Evolutionary conservation across 2,797 vertebrate genomes (phyloP), one percentile per base, ranked within the genome.

Genomic region (Pseudochirops corinnae): DNA sequence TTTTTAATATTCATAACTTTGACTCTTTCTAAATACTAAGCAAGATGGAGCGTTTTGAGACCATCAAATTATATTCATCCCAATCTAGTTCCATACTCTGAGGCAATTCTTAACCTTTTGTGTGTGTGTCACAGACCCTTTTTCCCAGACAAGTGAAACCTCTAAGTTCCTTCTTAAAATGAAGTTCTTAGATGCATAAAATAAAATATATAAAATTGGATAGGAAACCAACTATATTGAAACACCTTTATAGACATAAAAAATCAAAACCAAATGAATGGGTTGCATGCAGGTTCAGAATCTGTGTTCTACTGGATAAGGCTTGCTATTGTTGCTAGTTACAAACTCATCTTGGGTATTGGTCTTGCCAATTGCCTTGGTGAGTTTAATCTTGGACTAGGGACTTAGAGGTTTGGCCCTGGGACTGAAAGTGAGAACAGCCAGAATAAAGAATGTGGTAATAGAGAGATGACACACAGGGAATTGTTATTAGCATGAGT

Each of bases 1-100:
- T 39, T 93, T 95, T 95, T 52, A 93, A 90, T 82, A 92, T 91
- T 93, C 52, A 90, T 46, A 31, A 90, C 14, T 55, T 39, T 28
- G 46, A 58, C 28, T 46, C 55, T 91, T 16, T 26, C 7, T 82
- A 55, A 94, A 96, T 1, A 91, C 31, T 87, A n/a, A 39, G 1
- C 57, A 14, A 93, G 7, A 31, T 28, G 31, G 26, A 58, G n/a
- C 3, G 52, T 52, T 56, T 46, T 18, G 90, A 56, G 28, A 90
- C 0, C 55, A 87, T 92, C 16, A 93, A 50, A 94, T 0, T 56
- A 9, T 96, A 97, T 91, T 0, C 2, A 50, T 18, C 67, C 67
- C 94, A 12, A 56, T 52, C 95, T 58, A 96, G 11, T 87, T 33
- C 91, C 55, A 90, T 56, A 74, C 39, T 56, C 16, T n/a, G 46